Evolutionary conservation across 2,888 invertebrate species (phyloP).

Genomic region (Hybos culiciformis): DNA sequence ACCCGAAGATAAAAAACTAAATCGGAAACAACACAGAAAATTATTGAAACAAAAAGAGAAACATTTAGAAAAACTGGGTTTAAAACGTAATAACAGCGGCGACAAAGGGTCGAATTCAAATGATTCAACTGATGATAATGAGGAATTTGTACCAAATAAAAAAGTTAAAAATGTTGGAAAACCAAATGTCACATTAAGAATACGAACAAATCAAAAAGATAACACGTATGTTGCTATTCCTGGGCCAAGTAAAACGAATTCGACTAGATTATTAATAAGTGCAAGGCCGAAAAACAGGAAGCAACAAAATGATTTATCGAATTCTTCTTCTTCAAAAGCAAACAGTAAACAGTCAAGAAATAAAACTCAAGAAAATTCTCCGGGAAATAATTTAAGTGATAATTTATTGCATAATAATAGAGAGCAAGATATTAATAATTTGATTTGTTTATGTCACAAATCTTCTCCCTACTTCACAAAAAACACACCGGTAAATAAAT

Average conservation of each 20-base stretch:
- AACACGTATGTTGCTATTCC: not conserved
- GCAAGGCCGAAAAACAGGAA: not conserved
- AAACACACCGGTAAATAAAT: slow-evolving; percentile 42
- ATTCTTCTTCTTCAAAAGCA: not conserved
- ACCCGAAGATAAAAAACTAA: slow-evolving; percentile 34
- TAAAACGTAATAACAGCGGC: slow-evolving; percentile 23
- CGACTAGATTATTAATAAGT: not conserved
- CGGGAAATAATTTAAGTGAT: not conserved
- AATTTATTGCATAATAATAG: slow-evolving; percentile 7
- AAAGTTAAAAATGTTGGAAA: slow-evolving; percentile 31
- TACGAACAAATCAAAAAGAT: slow-evolving; percentile 18
- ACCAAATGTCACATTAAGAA: slow-evolving; percentile 29
- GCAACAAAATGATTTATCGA: not conserved
- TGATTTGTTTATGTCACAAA: slow-evolving; percentile 40
- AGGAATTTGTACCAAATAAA: slow-evolving; percentile 31
- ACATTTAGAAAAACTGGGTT: slow-evolving; percentile 43
- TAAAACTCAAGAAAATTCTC: not conserved
- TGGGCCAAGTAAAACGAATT: slow-evolving; percentile 3
- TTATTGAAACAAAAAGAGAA: slow-evolving; percentile 43
- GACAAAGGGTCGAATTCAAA: slow-evolving; percentile 27
- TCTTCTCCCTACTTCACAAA: slow-evolving; percentile 39
- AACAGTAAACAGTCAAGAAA: not conserved
- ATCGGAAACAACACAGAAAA: slow-evolving; percentile 34
- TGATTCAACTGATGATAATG: slow-evolving; percentile 30
- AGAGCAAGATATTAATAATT: slow-evolving; percentile 4